Percentiles rank a stretch among this genome's conserved stretches.
Conservation (phyloP, 2,888 invertebrate species). For the Acleris literana region DNA sequence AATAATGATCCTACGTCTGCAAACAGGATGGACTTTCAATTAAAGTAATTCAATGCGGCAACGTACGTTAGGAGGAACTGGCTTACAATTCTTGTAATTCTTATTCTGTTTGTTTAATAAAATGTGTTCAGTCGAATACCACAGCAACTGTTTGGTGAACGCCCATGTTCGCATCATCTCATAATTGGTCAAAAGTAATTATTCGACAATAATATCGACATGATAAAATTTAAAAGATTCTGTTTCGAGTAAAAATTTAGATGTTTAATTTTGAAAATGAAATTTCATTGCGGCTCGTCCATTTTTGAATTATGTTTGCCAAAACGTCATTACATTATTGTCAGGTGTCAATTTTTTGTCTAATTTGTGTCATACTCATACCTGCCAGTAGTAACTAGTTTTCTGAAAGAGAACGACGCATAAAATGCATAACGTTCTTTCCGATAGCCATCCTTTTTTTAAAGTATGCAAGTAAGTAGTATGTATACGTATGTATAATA, state of each 20-base stretch:
- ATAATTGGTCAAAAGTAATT: slow-evolving; percentile 59
- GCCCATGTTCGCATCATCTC: slow-evolving; percentile 58
- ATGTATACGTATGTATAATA: no score
- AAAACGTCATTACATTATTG: slow-evolving; percentile 15
- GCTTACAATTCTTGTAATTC: slow-evolving; percentile 42
- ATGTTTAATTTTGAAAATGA: slow-evolving; percentile 5
- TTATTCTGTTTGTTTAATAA: slow-evolving; percentile 39
- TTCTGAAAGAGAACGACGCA: background rate
- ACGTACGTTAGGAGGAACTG: background rate
- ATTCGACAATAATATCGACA: slow-evolving; percentile 48
- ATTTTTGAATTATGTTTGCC: slow-evolving; percentile 22
- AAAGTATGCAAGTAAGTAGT: no score
- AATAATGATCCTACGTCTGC: slow-evolving; percentile 36
- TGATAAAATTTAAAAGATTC: slow-evolving; percentile 42
- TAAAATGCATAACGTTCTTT: no score
- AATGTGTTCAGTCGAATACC: slow-evolving; percentile 36
- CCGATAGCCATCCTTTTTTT: no score
- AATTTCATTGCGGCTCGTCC: slow-evolving; percentile 19
- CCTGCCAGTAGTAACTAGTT: slow-evolving; percentile 6
- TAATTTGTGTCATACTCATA: background rate
- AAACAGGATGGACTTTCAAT: slow-evolving; percentile 26
- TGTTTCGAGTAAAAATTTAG: slow-evolving; percentile 33
- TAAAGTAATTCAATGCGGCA: background rate
- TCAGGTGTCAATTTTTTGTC: background rate
- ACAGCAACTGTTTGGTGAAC: slow-evolving; percentile 50